Evolutionary conservation across 2,113 vertebrate genomes (phyloP).

Genomic region (Myrmecophaga tridactyla): DNA sequence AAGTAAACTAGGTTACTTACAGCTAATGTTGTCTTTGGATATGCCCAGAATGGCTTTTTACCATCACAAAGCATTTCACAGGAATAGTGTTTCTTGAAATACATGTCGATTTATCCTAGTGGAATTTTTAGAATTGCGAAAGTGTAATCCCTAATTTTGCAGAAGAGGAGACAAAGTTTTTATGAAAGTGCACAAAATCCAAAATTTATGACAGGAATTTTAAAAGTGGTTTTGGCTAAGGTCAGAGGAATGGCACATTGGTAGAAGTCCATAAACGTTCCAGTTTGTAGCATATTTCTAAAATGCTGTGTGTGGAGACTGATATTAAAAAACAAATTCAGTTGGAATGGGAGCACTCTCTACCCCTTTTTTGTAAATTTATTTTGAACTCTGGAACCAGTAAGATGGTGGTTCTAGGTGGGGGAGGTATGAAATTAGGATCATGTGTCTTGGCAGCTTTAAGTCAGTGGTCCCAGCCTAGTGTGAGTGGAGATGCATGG

Average conservation of each 20-base stretch:
- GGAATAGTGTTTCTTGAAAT: background rate
- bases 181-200: background rate
- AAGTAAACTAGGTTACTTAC: background rate
- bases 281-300: background rate
- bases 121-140: slow-evolving; percentile 21
- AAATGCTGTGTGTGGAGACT: background rate
- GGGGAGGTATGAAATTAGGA: background rate
- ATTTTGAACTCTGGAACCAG: background rate
- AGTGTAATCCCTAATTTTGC: background rate
- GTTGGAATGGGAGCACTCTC: background rate
- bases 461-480: background rate
- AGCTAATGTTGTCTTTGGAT: background rate
- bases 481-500: fast-evolving
- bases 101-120: background rate
- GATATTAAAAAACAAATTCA: background rate
- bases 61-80: background rate
- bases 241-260: background rate
- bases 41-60: background rate
- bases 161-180: slow-evolving; percentile 23
- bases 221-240: background rate
- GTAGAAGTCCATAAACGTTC: background rate
- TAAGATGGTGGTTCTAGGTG: background rate
- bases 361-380: background rate
- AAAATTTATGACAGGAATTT: slow-evolving; percentile 37
- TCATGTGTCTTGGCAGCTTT: background rate